Base-by-base conservation (phyloP, 2,797 vertebrate species). In the Nothura maculosa region DNA sequence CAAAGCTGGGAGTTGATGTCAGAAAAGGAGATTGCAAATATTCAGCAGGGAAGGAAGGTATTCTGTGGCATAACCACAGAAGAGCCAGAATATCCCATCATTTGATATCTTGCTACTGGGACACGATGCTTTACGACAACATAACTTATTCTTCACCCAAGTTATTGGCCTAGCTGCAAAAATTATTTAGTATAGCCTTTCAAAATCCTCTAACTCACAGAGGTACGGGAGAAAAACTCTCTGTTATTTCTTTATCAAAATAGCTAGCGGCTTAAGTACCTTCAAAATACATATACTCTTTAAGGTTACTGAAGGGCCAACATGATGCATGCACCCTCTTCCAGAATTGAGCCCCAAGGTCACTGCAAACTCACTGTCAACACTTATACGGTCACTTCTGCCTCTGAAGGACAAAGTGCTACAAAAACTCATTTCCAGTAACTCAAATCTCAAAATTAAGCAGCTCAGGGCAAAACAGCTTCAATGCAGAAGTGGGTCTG, bases 1-100 rank as follows among this genome's bases (percentile, higher is more conserved):
- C 77, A 84, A 50, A 75, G 70, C 34, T 86, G 18, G 52, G 72
- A 93, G 67, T 32, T 62, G 58, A 74, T 0, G 43, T 68, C 83
- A 84, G 47, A 77, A 79, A 93, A 77, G 60, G 3, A 86, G 82
- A 88, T 32, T 36, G 42, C 43, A 92, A 94, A 94, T 55, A 87
- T 21, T 43, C 42, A 57, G 4, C 1, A 8, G 0, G 1, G 57
- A 81, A 9, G 17, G 13, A 76, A 9, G 17, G 13, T 57, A 79
- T 43, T 74, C 47, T 81, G 40, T 60, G 76, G 54, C 14, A 45
- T 70, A 18, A 50, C 34, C 36, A 69, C 32, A 32, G 40, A 86
- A 0, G 1, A 50, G 55, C 28, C 66, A 85, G 55, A 81, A 69
- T 68, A 43, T 74, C 67, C 40, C 36, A 82, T 57, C 48, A 43